Evolutionary conservation across 1,140 invertebrate genomes (phyloP), one percentile per base, ranked within the genome.

Genomic region (Macrostomum lignano): DNA sequence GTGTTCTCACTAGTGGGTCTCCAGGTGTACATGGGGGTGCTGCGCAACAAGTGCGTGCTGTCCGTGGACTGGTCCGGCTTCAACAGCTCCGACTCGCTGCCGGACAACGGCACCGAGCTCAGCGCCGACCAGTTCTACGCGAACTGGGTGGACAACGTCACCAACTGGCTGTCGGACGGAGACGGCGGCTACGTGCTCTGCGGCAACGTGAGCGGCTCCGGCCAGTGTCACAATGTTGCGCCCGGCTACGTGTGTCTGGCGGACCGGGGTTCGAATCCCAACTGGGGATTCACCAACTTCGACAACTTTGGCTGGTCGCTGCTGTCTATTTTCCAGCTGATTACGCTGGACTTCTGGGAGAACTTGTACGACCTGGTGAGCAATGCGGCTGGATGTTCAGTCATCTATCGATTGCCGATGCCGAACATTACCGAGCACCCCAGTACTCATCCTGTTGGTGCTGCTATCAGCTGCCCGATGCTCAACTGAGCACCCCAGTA

Each of bases 281-380:
- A 91, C 60, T 88, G 81, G 49, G 81, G 75, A 29, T 93, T 82
- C 55, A 91, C 81, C 37, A 86, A 72, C 60, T 94, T 91, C 55
- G 84, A 94, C 63, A 78, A 77, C 21, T 93, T 93, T 55, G 79
- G 78, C 33, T 93, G 79, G 77, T 78, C 82, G 23, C 71, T 93
- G 51, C 67, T 94, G 32, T 82, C 76, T 30, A 75, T 79, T 22
- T 93, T 93, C 61, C 70, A 84, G 52, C 66, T 93, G 33, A 84
- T 93, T 74, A 93, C 84, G 17, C 77, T 91, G 55, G 84, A 93
- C 62, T 86, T 74, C 55, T 93, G 84, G 86, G 84, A 94, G 61
- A 81, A 84, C 61, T 66, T 86, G 41, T 93, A 93, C 61, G 79
- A 91, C 63, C 65, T 81, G 66, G 82, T 75, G 54, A 60, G 49